Conservation (phyloP, 2,888 invertebrate species). For the Tridacna gigas region DNA sequence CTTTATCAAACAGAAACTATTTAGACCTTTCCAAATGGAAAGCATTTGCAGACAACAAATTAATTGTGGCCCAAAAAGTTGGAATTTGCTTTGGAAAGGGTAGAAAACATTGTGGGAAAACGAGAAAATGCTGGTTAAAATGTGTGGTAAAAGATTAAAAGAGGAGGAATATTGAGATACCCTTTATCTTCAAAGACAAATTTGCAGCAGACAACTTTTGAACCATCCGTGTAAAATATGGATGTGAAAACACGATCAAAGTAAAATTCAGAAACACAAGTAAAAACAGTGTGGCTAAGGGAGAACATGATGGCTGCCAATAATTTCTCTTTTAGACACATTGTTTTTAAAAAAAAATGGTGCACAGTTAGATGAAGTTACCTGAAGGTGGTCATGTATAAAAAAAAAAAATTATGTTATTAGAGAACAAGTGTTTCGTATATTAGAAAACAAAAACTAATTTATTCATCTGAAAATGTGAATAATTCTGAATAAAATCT, state of each 20-base stretch:
- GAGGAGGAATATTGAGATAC: too few relatives aligned
- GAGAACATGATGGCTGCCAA: neutral
- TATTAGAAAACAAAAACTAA: too few relatives aligned
- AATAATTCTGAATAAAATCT: too few relatives aligned
- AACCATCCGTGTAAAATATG: neutral
- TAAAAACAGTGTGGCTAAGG: neutral
- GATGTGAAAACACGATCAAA: neutral
- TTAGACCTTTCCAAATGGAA: neutral
- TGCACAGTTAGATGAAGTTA: too few relatives aligned
- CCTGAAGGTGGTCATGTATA: too few relatives aligned
- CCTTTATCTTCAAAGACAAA: neutral
- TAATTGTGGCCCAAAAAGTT: neutral
- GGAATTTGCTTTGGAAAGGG: neutral
- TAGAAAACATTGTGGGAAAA: neutral
- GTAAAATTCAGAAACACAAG: neutral
- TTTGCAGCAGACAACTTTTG: neutral
- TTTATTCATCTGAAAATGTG: too few relatives aligned
- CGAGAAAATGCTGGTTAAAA: slow-evolving; percentile 3
- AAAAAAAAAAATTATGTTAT: too few relatives aligned
- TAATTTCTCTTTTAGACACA: neutral
- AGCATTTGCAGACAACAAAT: neutral
- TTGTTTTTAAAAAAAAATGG: neutral
- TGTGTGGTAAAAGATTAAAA: too few relatives aligned
- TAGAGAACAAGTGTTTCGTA: too few relatives aligned
- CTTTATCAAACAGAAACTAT: neutral